Conservation (phyloP, 2,888 invertebrate species). For the Elysia crispata region DNA sequence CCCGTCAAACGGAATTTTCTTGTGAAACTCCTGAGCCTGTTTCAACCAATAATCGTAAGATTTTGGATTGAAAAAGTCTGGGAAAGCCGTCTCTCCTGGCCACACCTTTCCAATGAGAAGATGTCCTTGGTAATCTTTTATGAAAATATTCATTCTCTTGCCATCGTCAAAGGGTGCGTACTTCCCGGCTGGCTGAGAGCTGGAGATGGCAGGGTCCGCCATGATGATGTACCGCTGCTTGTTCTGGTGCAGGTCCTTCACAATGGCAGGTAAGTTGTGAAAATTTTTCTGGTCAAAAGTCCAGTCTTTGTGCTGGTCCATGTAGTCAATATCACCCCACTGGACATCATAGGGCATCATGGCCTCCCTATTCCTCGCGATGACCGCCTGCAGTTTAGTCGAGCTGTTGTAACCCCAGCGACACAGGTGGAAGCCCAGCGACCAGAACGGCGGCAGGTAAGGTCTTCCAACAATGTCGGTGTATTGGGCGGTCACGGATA, state of each 20-base stretch:
- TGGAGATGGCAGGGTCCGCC: constrained; percentile 86
- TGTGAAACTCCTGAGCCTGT: constrained; percentile 57
- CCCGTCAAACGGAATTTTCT: constrained; percentile 66
- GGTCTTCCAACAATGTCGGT: constrained; percentile 60
- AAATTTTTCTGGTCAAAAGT: constrained; percentile 64
- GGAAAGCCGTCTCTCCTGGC: constrained; percentile 70
- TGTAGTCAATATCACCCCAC: constrained; percentile 74
- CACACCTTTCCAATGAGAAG: constrained; percentile 65
- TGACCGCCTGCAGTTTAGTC: constrained; percentile 59
- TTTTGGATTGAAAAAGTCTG: constrained; percentile 70
- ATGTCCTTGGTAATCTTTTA: constrained; percentile 82
- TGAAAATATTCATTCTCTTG: constrained; percentile 84
- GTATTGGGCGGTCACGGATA: constrained; percentile 60
- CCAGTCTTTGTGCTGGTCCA: constrained; percentile 67
- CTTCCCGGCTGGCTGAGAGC: constrained; percentile 80
- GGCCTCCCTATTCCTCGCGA: constrained; percentile 72
- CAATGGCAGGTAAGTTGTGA: constrained; percentile 60
- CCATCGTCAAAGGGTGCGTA: constrained; percentile 89
- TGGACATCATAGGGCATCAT: constrained; percentile 75
- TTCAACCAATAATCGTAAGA: constrained; percentile 65
- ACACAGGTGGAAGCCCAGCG: constrained; percentile 64
- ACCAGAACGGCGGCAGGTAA: constrained; percentile 64
- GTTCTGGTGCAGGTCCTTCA: constrained; percentile 66
- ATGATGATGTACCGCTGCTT: constrained; percentile 72
- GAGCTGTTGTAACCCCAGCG: constrained; percentile 60